Conservation (phyloP, 2,113 vertebrate genomes). For the Labeo rohita region DNA sequence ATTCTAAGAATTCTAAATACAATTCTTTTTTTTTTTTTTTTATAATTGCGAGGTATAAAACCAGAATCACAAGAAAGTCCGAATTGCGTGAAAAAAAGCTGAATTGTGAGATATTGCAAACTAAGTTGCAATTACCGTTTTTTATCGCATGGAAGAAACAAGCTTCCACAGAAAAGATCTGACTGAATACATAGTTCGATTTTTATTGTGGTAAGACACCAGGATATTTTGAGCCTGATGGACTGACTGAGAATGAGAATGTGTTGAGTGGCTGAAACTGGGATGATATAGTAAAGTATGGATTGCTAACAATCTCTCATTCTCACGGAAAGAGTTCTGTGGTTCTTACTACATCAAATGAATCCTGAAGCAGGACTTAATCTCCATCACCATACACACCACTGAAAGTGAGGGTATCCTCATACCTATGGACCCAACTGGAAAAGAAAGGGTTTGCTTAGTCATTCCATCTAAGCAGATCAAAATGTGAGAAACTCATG, state of each 20-base stretch:
- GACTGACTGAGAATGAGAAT: background rate
- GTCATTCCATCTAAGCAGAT: slow-evolving; percentile 7
- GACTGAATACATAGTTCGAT: background rate
- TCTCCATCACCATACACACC: slow-evolving; percentile 11
- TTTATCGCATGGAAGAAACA: background rate
- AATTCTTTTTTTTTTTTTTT: no score
- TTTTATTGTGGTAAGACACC: background rate
- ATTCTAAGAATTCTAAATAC: no score
- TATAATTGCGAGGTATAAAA: no score
- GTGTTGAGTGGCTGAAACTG: background rate
- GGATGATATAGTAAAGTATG: slow-evolving; percentile 41
- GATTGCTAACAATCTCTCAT: slow-evolving; percentile 64
- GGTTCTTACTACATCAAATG: slow-evolving; percentile 46
- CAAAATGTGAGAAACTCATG: slow-evolving; percentile 37
- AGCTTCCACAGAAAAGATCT: background rate
- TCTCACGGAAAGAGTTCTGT: slow-evolving; percentile 67
- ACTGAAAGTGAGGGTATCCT: background rate
- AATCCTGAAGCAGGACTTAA: slow-evolving; percentile 47
- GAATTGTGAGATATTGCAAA: background rate
- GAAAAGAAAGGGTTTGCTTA: background rate
- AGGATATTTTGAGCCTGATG: background rate
- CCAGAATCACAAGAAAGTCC: no score
- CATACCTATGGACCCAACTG: background rate
- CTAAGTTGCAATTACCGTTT: background rate
- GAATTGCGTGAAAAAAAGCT: background rate